Conservation (phyloP, 2,113 vertebrate species). For the Amia ocellicauda region DNA sequence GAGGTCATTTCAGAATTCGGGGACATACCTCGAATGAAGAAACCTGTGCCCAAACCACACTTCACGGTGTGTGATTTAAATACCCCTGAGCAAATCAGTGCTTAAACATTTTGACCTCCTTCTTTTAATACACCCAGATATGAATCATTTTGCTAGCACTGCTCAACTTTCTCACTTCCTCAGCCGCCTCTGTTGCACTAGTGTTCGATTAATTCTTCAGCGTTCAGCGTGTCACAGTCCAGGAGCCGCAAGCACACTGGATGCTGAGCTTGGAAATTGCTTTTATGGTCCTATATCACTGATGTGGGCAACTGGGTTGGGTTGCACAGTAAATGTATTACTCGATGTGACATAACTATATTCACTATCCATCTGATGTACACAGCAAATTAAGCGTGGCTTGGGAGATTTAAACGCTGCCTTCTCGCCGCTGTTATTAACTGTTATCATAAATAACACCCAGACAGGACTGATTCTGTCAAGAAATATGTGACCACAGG, state of each 20-base stretch:
- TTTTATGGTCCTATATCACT: slow-evolving; percentile 37
- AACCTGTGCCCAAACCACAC: too few relatives aligned
- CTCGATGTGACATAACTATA: slow-evolving; percentile 41
- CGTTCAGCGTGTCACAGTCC: slow-evolving; percentile 17
- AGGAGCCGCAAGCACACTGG: slow-evolving; percentile 12
- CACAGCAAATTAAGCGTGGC: slow-evolving; percentile 43
- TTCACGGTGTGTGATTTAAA: too few relatives aligned
- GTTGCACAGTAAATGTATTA: slow-evolving; percentile 26
- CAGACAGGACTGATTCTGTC: slow-evolving; percentile 17
- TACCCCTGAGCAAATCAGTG: too few relatives aligned
- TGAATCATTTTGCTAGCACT: too few relatives aligned
- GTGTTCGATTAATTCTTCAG: slow-evolving; percentile 32
- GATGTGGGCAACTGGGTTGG: slow-evolving; percentile 20
- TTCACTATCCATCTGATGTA: slow-evolving; percentile 40
- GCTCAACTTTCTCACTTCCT: neutral
- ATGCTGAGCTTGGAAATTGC: slow-evolving; percentile 24
- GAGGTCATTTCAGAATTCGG: too few relatives aligned
- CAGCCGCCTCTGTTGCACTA: slow-evolving; percentile 1
- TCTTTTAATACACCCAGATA: too few relatives aligned
- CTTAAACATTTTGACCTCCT: too few relatives aligned
- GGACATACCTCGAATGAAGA: too few relatives aligned
- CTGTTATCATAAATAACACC: slow-evolving; percentile 40
- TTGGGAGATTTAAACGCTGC: slow-evolving; percentile 39
- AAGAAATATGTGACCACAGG: slow-evolving; percentile 33
- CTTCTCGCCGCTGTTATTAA: slow-evolving; percentile 37